Evolutionary conservation across 2,888 invertebrate species (phyloP).

Genomic region (Netelia inedita): DNA sequence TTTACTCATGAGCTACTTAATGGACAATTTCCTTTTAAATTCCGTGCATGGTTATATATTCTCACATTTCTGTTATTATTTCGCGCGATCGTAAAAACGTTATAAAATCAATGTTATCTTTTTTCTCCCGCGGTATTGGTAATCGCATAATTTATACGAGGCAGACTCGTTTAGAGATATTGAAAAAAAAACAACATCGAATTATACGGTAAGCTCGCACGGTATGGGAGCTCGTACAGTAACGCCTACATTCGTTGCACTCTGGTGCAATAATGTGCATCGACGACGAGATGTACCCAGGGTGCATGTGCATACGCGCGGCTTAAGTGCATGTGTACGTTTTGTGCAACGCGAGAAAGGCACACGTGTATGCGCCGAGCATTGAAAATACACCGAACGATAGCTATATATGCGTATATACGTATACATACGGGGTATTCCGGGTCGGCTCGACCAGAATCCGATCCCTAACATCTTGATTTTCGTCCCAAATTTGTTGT

Average conservation of each 20-base stretch:
- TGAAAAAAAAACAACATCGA: neutral
- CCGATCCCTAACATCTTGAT: too few species aligned
- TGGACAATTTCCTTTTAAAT: too few species aligned
- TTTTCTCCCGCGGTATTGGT: too few species aligned
- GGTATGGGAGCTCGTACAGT: slow-evolving; percentile 31
- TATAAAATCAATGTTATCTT: too few species aligned
- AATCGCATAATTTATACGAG: too few species aligned
- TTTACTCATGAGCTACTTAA: too few species aligned
- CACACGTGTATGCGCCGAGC: slow-evolving; percentile 35
- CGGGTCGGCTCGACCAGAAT: too few species aligned
- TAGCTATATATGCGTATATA: slow-evolving; percentile 76
- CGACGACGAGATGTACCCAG: slow-evolving; percentile 50
- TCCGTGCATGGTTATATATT: too few species aligned
- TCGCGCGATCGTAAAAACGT: too few species aligned
- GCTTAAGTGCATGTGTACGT: neutral
- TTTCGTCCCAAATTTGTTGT: too few species aligned
- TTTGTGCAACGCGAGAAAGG: neutral
- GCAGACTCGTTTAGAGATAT: neutral
- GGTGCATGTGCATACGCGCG: slow-evolving; percentile 81
- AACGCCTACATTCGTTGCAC: slow-evolving; percentile 53
- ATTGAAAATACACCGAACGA: slow-evolving; percentile 84
- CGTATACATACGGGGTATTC: slow-evolving; percentile 14
- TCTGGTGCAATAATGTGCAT: slow-evolving; percentile 46
- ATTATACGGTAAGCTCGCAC: neutral
- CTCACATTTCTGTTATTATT: too few species aligned